Evolutionary conservation across 2,888 invertebrate genomes (phyloP), one percentile per base, ranked within the genome.

Genomic region (Epinotia brunnichana): DNA sequence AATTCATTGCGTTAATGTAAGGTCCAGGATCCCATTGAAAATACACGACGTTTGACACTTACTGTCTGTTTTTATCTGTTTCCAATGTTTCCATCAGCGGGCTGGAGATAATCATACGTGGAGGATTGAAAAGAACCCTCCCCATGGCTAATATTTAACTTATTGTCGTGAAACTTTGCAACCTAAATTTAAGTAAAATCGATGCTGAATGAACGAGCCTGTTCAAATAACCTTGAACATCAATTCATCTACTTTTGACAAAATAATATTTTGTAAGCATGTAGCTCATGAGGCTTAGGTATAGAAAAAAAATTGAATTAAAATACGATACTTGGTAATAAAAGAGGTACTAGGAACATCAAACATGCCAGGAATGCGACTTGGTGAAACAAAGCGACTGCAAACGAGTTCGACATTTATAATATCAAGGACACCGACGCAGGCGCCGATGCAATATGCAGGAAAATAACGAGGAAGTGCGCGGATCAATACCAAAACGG

Each of bases 401-500:
- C 24, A 57, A 57, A 57, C 57, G 57, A 57, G 57, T 57, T 57
- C 57, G 57, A 57, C 57, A 21, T 54, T 57, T 57, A 29, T 48
- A 48, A 57, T 24, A 57, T 57, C 57, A 57, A 57, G 57, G 57
- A 57, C 29, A n/a, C 15, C 15, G 53, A 3, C 24, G 56, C 56
- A 15, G 15, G 56, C 57, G 57, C 57, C 15, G 57, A 9, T 29
- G 57, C 56, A 11, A 21, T 17, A 54, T 54, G 54, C 24, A 56
- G 57, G 57, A 29, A 57, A 24, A 57, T 57, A 57, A 57, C 57
- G 57, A 57, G 57, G 29, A 57, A 57, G 57, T 29, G 29, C n/a
- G n/a, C 53, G 7, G 53, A 15, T 29, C 54, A 54, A 21, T 54
- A 15, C 15, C 56, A n/a, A 57, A 57, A 57, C 21, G 56, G 15